Evolutionary conservation across 1,140 invertebrate species (phyloP).

Genomic region (Conus ventricosus): DNA sequence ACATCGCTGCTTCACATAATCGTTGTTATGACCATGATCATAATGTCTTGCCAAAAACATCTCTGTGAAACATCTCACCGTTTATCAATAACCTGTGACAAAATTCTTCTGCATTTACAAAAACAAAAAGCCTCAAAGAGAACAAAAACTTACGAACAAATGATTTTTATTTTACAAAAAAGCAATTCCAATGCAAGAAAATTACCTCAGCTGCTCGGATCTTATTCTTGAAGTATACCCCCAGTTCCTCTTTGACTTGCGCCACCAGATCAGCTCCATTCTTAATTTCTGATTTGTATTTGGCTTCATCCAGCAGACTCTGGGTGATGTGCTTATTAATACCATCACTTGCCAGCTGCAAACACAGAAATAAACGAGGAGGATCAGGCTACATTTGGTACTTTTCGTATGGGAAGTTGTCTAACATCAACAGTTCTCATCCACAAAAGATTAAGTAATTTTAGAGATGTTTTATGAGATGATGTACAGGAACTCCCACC

Average conservation of each 20-base stretch:
- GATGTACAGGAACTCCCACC: too few species aligned
- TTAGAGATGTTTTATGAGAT: too few species aligned
- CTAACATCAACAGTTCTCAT: too few species aligned
- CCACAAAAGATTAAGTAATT: too few species aligned
- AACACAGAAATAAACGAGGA: conserved; percentile 14
- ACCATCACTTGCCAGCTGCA: conserved; percentile 74
- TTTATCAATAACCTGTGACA: too few species aligned
- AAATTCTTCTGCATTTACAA: too few species aligned
- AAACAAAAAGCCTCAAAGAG: too few species aligned
- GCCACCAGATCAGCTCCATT: conserved; percentile 71
- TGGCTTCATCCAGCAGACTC: conserved; percentile 72
- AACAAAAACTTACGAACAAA: too few species aligned
- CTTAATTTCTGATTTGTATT: conserved; percentile 73
- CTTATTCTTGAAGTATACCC: conserved; percentile 73
- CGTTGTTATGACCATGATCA: too few species aligned
- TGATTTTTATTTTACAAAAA: background rate
- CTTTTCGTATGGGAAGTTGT: background rate
- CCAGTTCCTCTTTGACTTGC: conserved; percentile 70
- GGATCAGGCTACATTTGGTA: background rate
- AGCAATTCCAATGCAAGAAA: background rate
- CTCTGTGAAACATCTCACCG: too few species aligned
- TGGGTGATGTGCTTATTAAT: conserved; percentile 75
- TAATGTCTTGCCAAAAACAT: too few species aligned
- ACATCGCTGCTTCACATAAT: too few species aligned
- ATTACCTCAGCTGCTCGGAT: conserved; percentile 71